Conservation (phyloP, 2,797 vertebrate species). For the Emydoidea blandingii region DNA sequence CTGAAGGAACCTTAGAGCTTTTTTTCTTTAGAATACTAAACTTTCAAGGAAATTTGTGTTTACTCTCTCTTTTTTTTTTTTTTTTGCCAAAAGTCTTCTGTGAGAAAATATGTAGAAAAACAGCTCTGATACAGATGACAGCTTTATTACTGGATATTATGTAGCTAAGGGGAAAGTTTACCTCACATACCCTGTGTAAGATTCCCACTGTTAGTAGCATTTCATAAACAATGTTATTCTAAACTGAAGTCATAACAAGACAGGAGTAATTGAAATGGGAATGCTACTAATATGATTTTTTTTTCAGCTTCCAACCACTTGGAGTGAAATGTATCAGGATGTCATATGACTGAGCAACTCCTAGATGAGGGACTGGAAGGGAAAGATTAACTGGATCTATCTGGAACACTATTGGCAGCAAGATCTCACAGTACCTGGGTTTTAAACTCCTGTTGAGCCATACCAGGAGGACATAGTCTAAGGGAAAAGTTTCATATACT, state of each 20-base stretch:
- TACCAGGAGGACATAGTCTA: background rate
- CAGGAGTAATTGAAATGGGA: background rate
- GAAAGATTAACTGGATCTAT: background rate
- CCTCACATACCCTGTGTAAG: background rate
- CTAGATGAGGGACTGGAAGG: background rate
- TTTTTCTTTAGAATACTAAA: background rate
- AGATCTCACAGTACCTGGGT: background rate
- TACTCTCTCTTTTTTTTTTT: background rate
- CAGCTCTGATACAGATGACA: background rate
- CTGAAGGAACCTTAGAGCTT: background rate
- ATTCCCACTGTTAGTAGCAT: background rate
- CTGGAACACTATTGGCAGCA: background rate
- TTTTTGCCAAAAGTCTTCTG: background rate
- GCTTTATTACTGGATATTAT: background rate
- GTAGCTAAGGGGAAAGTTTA: background rate
- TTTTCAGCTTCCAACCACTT: background rate
- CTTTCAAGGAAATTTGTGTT: background rate
- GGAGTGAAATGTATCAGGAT: background rate
- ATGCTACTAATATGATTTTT: background rate
- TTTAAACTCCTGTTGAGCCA: background rate
- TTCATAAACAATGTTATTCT: background rate
- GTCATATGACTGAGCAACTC: background rate
- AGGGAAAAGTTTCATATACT: background rate
- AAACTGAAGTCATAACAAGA: background rate
- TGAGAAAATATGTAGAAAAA: constrained; percentile 6